These are phyloP conservation scores for Panzeria rudis DNA, from an alignment of 2,888 invertebrate genomes.

Conservation along the genomic window DNA sequence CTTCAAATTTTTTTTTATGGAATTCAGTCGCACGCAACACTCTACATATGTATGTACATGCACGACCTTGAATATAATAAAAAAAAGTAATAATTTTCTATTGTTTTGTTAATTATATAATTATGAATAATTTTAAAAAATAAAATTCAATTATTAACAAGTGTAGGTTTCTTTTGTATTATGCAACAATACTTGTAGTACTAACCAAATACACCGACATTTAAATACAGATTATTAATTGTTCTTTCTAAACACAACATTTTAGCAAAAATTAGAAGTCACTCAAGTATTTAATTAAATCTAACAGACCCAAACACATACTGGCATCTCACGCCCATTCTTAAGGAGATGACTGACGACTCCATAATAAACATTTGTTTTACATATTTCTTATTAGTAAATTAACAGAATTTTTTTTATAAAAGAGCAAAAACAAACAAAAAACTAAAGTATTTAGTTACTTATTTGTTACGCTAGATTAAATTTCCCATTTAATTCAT, in stretches of 20 bases:
- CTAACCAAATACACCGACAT: neutral
- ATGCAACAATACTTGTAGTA: conserved; percentile 12
- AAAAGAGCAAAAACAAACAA: neutral
- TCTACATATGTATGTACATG: conserved; percentile 18
- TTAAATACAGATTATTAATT: conserved; percentile 19
- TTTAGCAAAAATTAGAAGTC: neutral
- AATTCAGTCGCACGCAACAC: conserved; percentile 44
- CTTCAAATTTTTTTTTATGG: neutral
- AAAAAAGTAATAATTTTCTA: conserved; percentile 32
- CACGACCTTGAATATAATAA: conserved; percentile 49
- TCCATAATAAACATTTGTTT: conserved; percentile 25
- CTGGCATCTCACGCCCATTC: neutral
- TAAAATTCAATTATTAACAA: neutral
- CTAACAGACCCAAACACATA: neutral
- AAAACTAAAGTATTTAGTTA: conserved; percentile 37
- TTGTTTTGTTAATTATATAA: conserved; percentile 35
- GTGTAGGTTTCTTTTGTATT: conserved; percentile 49
- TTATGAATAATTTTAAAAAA: conserved; percentile 46
- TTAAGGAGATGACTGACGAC: neutral
- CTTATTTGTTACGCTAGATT: conserved; percentile 53
- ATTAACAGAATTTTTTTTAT: conserved; percentile 22
- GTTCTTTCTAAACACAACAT: neutral
- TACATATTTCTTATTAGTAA: conserved; percentile 20
- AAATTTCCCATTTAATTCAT: conserved; percentile 47
- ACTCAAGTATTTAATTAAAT: conserved; percentile 2